Conservation (phyloP, 2,888 invertebrate species). For the Mesoligia furuncula region DNA sequence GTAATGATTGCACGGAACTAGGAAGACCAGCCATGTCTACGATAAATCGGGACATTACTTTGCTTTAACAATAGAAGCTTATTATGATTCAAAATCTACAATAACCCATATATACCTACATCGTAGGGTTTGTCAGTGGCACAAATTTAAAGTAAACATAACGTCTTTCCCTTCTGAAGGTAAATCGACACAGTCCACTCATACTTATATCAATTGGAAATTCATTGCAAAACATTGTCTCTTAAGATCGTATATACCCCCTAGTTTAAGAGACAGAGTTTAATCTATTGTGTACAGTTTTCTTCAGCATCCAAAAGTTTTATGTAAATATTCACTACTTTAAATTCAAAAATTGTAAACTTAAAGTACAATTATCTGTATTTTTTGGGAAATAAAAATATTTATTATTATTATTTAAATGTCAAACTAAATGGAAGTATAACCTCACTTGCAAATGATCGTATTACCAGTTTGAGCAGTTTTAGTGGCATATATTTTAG, state of each 20-base stretch:
- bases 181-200: background rate
- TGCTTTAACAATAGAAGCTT: background rate
- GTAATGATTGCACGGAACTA: constrained; percentile 63
- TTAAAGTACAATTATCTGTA: too few relatives aligned
- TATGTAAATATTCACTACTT: too few relatives aligned
- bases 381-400: too few relatives aligned
- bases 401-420: background rate
- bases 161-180: too few relatives aligned
- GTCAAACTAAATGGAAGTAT: background rate
- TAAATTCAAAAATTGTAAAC: too few relatives aligned
- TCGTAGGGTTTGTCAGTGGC: background rate
- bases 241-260: too few relatives aligned
- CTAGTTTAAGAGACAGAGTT: too few relatives aligned
- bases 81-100: too few relatives aligned
- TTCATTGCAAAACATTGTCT: too few relatives aligned
- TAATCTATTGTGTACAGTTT: too few relatives aligned
- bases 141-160: background rate
- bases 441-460: background rate
- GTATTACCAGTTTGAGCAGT: background rate
- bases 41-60: background rate
- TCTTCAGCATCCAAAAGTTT: too few relatives aligned
- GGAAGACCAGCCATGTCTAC: constrained; percentile 17
- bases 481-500: background rate
- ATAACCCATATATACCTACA: background rate
- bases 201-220: background rate